phyloP scores from a whole-genome alignment of 2,888 invertebrate species.

The Bedellia somnulentella region DNA sequence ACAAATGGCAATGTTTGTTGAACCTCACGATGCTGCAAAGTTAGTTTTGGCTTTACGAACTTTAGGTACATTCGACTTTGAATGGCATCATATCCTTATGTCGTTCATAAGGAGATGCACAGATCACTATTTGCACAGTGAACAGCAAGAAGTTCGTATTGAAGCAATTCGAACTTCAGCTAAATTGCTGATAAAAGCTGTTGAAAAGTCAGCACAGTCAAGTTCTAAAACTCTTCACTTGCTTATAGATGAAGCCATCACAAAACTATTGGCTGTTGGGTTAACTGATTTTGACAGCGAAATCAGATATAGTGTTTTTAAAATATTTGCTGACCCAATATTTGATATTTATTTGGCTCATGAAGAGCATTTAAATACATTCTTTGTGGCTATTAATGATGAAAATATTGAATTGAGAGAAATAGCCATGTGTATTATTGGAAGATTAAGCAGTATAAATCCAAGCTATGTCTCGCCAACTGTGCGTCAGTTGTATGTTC shows the following conservation, averaged over 20 bases:
- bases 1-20: slow-evolving; percentile 37
- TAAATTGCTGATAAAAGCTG: slow-evolving; percentile 80
- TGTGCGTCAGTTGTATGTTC: slow-evolving; percentile 85
- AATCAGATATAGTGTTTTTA: slow-evolving; percentile 88
- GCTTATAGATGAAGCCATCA: slow-evolving; percentile 90
- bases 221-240: slow-evolving; percentile 81
- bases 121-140: slow-evolving; percentile 86
- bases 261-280: slow-evolving; percentile 87
- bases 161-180: slow-evolving; percentile 95
- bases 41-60: slow-evolving; percentile 91
- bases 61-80: slow-evolving; percentile 88
- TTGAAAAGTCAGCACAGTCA: slow-evolving; percentile 66
- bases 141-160: slow-evolving; percentile 83
- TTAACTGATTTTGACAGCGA: slow-evolving; percentile 95
- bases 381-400: slow-evolving; percentile 95
- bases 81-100: slow-evolving; percentile 82
- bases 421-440: slow-evolving; percentile 88
- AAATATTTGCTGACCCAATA: slow-evolving; percentile 81
- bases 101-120: slow-evolving; percentile 93
- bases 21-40: slow-evolving; percentile 76
- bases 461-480: slow-evolving; percentile 98
- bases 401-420: slow-evolving; percentile 95
- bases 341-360: slow-evolving; percentile 95
- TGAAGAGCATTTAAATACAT: slow-evolving; percentile 88
- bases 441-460: slow-evolving; percentile 89